Conservation (phyloP, 2,113 vertebrate species). For the Notothenia rossii region DNA sequence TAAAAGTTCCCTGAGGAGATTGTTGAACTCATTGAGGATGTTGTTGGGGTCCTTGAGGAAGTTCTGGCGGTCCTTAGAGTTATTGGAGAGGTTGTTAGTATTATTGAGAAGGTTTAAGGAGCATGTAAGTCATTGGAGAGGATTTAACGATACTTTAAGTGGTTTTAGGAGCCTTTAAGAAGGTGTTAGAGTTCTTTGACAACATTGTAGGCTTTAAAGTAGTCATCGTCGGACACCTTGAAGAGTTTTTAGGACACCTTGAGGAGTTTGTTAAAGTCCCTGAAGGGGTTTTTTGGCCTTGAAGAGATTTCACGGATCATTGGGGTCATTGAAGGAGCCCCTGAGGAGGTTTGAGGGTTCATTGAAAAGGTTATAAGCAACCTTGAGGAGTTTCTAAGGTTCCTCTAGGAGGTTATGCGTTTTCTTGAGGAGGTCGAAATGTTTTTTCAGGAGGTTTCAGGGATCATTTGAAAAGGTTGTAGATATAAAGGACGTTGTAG, state of each 20-base stretch:
- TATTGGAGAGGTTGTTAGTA: neutral
- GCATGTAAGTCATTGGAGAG: neutral
- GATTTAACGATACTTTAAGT: neutral
- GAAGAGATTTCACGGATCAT: accelerated
- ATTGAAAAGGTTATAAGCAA: neutral
- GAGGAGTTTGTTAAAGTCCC: neutral
- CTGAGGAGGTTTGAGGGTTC: neutral
- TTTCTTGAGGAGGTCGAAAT: neutral
- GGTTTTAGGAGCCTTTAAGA: neutral
- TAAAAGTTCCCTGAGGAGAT: neutral
- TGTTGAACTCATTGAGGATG: neutral
- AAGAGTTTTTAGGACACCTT: neutral
- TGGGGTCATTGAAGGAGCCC: neutral
- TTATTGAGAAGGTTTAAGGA: neutral
- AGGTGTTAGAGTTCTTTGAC: too few species aligned
- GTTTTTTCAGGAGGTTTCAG: neutral
- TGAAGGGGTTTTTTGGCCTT: neutral
- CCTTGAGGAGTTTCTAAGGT: neutral
- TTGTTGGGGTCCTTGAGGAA: neutral
- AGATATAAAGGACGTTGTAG: neutral
- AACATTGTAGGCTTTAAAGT: too few species aligned
- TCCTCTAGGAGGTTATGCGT: neutral
- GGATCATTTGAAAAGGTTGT: neutral
- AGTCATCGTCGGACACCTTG: neutral
- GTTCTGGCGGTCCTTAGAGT: neutral